Conservation (phyloP, 2,888 invertebrate genomes). For the Bursaphelenchus okinawaensis region DNA sequence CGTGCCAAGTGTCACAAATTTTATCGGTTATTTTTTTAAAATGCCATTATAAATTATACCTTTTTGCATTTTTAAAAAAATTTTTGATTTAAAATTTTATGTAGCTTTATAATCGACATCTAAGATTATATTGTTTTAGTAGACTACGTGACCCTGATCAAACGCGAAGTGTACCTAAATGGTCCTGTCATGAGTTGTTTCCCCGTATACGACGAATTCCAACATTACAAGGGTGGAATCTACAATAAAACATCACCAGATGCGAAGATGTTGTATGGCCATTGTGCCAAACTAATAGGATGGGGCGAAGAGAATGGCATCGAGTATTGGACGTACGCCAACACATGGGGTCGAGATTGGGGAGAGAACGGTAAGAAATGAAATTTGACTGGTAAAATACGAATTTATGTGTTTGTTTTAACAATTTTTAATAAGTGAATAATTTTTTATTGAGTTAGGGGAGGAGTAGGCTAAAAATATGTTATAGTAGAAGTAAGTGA, state of each 20-base stretch:
- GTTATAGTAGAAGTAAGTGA: too few relatives aligned
- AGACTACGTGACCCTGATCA: slow-evolving; percentile 24
- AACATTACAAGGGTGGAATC: slow-evolving; percentile 38
- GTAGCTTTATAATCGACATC: neutral
- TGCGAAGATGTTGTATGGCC: slow-evolving; percentile 35
- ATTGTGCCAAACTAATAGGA: slow-evolving; percentile 40
- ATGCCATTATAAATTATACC: neutral
- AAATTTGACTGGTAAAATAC: neutral
- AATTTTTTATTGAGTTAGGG: too few relatives aligned
- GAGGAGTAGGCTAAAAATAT: too few relatives aligned
- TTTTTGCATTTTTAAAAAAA: neutral
- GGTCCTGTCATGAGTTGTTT: slow-evolving; percentile 44
- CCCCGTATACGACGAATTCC: slow-evolving; percentile 41
- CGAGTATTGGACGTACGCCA: slow-evolving; percentile 32
- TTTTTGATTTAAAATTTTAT: slow-evolving; percentile 14
- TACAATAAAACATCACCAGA: slow-evolving; percentile 27
- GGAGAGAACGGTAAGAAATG: slow-evolving; percentile 30
- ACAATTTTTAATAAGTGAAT: too few relatives aligned
- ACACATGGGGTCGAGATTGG: slow-evolving; percentile 42
- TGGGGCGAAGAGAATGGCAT: slow-evolving; percentile 35
- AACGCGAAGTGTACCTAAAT: slow-evolving; percentile 34
- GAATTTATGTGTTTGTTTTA: neutral
- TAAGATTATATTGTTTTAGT: slow-evolving; percentile 17
- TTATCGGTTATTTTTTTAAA: too few relatives aligned
- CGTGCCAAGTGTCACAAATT: too few relatives aligned